phyloP scores from a whole-genome alignment of 1,140 invertebrate genomes.

The Phenacoccus solenopsis region DNA sequence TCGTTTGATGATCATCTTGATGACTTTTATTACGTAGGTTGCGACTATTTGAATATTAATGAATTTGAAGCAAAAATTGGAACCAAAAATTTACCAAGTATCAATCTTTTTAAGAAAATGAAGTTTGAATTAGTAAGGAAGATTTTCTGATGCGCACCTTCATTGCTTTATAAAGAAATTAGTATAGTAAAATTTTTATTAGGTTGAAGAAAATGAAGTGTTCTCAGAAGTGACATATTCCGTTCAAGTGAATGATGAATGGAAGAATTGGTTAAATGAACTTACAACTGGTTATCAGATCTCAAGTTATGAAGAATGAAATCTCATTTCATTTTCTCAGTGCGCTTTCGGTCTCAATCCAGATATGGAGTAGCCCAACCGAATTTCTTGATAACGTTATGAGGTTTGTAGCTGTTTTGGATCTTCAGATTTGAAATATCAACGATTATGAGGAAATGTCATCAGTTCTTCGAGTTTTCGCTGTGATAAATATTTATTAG shows the following conservation, averaged over 20 bases:
- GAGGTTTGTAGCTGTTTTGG: no score
- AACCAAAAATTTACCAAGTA: constrained; percentile 51
- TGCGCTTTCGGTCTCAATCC: no score
- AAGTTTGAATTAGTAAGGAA: constrained; percentile 33
- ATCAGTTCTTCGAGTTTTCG: no score
- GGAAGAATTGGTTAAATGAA: constrained; percentile 20
- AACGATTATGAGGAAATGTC: no score
- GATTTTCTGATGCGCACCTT: no score
- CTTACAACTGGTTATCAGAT: constrained; percentile 10
- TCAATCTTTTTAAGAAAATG: constrained; percentile 49
- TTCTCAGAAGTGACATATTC: constrained; percentile 23
- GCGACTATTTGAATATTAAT: constrained; percentile 45
- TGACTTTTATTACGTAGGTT: constrained; percentile 33
- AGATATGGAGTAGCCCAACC: no score
- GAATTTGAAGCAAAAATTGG: constrained; percentile 67
- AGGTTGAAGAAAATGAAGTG: constrained; percentile 23
- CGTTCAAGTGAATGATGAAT: constrained; percentile 20
- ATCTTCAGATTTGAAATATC: no score
- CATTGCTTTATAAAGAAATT: no score
- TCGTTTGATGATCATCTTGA: neutral
- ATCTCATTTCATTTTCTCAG: neutral
- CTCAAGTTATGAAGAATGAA: neutral
- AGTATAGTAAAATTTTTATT: neutral
- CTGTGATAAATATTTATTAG: no score
- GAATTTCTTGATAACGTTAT: no score